Evolutionary conservation across 2,888 invertebrate species (phyloP).

Genomic region (Lysandra coridon): DNA sequence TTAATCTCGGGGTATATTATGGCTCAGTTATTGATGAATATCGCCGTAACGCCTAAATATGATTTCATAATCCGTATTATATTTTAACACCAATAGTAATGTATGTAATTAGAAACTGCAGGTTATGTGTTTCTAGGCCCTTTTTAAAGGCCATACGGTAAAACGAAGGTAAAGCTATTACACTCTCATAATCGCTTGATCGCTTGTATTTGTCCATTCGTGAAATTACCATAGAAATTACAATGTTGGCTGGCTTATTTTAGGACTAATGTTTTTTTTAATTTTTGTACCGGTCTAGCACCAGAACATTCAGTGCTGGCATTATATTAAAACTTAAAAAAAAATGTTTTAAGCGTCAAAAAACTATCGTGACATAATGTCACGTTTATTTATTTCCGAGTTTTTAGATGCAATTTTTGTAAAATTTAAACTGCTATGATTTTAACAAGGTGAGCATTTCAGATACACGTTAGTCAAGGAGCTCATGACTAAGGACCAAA

Average conservation of each 20-base stretch:
- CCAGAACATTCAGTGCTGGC: background rate
- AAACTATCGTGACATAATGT: background rate
- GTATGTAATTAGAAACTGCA: too few species aligned
- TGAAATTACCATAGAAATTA: too few species aligned
- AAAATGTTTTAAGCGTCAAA: background rate
- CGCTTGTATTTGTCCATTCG: too few species aligned
- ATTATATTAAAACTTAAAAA: background rate
- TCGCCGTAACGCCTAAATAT: background rate
- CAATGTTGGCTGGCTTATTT: too few species aligned
- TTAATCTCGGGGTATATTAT: background rate
- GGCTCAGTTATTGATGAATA: background rate
- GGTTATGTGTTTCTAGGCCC: too few species aligned
- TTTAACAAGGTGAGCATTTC: conserved; percentile 54
- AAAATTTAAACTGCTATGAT: conserved; percentile 47
- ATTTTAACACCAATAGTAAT: too few species aligned
- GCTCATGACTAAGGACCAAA: conserved; percentile 82
- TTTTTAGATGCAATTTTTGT: background rate
- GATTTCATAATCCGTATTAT: too few species aligned
- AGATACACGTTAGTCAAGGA: conserved; percentile 84
- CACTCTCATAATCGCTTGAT: too few species aligned
- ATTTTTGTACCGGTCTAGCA: too few species aligned
- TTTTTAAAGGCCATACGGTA: too few species aligned
- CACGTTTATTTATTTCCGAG: conserved; percentile 6
- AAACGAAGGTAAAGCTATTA: too few species aligned
- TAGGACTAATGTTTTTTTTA: too few species aligned